Base-by-base conservation (phyloP, 1,140 invertebrate species). In the Drosophila murphyi region DNA sequence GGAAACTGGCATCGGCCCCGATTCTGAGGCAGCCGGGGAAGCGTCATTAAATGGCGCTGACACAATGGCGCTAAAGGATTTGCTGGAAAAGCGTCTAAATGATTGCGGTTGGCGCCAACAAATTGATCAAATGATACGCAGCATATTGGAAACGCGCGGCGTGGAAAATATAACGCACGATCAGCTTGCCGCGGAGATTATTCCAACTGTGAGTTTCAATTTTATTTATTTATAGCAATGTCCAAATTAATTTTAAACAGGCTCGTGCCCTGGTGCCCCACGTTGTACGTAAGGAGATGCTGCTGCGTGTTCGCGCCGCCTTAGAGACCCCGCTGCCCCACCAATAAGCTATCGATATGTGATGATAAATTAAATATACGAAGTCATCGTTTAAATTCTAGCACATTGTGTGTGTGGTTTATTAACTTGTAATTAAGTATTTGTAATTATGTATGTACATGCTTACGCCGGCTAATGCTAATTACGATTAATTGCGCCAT, bases 31-130 rank as follows among this genome's bases (percentile, higher is more conserved):
- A 37, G 1, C 2, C 1, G 28, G 31, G 6, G 32, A 43, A 8
- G 2, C 28, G 2, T 41, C 35, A 5, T 31, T 71, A 3, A 52
- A 54, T 10, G 47, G 31, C 6, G 4, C 3, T 12, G 56, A 76
- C 6, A 76, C 51, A 7, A 31, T 56, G 1, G 73, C 56, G 7
- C 94, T 98, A 37, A 97, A 96, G 91, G 97, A 97, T 90, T 93
- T 98, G 31, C 92, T 98, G 35, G 93, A 96, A 63, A 94, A 95
- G 50, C 93, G 97, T 54, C 93, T 98, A 28, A 95, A 96, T 32
- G 97, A 98, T 92, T 97, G 97, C 93, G 97, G 97, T 2, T 98
- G 97, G 97, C 94, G 95, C 79, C 96, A 97, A 91, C 95, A 97
- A 93, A 95, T 98, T 0, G 95, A 96, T 92, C 93, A 96, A 73